A percentile compares a stretch with the other conserved stretches of the same genome.
phyloP scores from a whole-genome alignment of 2,797 vertebrate species.

The Anguilla marmorata region DNA sequence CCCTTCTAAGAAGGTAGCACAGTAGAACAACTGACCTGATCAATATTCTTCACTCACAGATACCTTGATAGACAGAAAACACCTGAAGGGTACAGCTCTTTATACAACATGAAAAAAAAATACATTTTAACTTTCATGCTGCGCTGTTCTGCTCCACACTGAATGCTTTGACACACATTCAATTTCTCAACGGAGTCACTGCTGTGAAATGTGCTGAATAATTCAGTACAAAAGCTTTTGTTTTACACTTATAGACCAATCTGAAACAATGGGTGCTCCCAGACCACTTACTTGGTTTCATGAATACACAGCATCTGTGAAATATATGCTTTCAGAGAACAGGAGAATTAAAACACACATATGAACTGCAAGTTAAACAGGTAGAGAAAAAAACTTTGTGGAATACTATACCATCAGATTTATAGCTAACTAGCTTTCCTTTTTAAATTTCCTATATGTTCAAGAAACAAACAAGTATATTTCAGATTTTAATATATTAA shows the following conservation, averaged over 20 bases:
- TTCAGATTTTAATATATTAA: background rate
- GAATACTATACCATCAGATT: background rate
- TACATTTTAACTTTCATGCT: background rate
- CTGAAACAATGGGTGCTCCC: background rate
- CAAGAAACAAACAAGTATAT: background rate
- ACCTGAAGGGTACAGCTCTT: background rate
- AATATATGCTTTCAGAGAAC: background rate
- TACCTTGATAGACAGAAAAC: background rate
- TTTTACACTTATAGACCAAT: background rate
- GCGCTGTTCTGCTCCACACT: background rate
- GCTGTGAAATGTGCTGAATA: background rate
- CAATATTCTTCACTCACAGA: constrained; percentile 2
- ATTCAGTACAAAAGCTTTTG: background rate
- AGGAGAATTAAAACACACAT: background rate
- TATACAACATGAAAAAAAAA: background rate
- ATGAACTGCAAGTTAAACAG: background rate
- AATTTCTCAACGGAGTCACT: background rate
- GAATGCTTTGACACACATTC: background rate
- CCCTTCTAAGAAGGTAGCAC: background rate
- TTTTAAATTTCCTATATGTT: background rate
- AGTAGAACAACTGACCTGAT: background rate
- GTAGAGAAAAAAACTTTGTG: background rate
- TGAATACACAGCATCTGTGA: background rate
- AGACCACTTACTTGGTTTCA: background rate
- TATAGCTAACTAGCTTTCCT: background rate